A percentile compares a stretch with the other conserved stretches of the same genome.
phyloP scores from a whole-genome alignment of 1,140 invertebrate species.

The Drosophila chauvacae region DNA sequence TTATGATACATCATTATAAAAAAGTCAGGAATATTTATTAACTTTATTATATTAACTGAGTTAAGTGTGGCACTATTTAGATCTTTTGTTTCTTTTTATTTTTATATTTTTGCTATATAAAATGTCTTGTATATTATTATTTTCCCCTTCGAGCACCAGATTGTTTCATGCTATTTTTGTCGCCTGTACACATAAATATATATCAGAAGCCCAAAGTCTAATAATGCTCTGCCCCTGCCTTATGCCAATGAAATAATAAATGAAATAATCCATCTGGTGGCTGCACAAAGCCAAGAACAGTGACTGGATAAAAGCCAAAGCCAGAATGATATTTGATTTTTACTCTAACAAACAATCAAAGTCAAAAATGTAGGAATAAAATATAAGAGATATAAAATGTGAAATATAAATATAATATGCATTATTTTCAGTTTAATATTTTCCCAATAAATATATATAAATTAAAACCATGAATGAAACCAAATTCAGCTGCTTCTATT shows the following conservation, averaged over 20 bases:
- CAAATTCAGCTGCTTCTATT: background rate
- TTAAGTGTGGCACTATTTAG: too few relatives aligned
- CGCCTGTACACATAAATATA: constrained; percentile 19
- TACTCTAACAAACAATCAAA: background rate
- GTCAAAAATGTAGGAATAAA: background rate
- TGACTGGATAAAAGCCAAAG: constrained; percentile 12
- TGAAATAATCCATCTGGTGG: constrained; percentile 32
- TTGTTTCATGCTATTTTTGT: constrained; percentile 19
- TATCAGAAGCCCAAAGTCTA: background rate
- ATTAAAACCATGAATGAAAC: background rate
- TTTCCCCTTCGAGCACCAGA: background rate
- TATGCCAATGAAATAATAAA: constrained; percentile 26
- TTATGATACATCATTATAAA: background rate
- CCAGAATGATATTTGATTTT: constrained; percentile 12
- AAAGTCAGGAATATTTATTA: background rate
- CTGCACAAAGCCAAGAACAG: constrained; percentile 11
- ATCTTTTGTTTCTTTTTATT: too few relatives aligned
- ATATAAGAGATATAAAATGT: too few relatives aligned
- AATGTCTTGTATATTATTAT: background rate
- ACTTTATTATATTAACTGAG: background rate
- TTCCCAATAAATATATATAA: background rate
- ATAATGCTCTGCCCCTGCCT: constrained; percentile 4
- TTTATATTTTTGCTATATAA: background rate
- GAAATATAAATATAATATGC: background rate
- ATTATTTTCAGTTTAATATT: background rate